Conservation (phyloP, 2,888 invertebrate genomes). For the Theodoxus fluviatilis region DNA sequence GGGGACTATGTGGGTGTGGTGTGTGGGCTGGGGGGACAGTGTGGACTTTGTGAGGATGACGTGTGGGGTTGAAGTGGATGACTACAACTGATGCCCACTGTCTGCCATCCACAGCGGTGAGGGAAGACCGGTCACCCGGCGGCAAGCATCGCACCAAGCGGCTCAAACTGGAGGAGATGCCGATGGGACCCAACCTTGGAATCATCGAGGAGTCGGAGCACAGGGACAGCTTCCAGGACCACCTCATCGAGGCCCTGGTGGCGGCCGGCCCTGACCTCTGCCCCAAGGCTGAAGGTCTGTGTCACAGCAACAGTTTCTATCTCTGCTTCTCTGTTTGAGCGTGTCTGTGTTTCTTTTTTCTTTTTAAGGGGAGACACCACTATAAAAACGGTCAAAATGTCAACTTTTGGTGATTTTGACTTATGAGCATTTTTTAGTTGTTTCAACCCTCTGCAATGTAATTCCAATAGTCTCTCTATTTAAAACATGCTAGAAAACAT, state of each 20-base stretch:
- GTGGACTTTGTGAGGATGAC: too few relatives aligned
- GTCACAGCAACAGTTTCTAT: background rate
- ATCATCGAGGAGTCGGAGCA: background rate
- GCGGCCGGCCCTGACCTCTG: constrained; percentile 51
- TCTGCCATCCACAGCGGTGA: constrained; percentile 51
- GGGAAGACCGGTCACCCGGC: constrained; percentile 65
- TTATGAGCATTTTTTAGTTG: too few relatives aligned
- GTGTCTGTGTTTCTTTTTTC: background rate
- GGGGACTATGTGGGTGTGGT: too few relatives aligned
- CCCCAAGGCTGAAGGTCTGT: constrained; percentile 42
- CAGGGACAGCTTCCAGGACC: constrained; percentile 31
- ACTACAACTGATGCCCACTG: too few relatives aligned
- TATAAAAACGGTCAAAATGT: background rate
- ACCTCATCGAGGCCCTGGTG: constrained; percentile 42
- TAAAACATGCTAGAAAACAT: too few relatives aligned
- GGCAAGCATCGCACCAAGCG: constrained; percentile 62
- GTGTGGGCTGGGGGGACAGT: too few relatives aligned
- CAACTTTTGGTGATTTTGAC: too few relatives aligned
- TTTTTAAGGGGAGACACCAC: background rate
- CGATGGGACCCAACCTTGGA: background rate
- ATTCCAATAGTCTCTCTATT: too few relatives aligned
- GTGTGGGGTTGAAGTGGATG: too few relatives aligned
- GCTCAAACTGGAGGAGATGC: constrained; percentile 47
- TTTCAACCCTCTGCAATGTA: too few relatives aligned
- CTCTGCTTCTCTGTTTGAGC: background rate